Evolutionary conservation across 2,113 vertebrate species (phyloP).

Genomic region (Pungitius pungitius): DNA sequence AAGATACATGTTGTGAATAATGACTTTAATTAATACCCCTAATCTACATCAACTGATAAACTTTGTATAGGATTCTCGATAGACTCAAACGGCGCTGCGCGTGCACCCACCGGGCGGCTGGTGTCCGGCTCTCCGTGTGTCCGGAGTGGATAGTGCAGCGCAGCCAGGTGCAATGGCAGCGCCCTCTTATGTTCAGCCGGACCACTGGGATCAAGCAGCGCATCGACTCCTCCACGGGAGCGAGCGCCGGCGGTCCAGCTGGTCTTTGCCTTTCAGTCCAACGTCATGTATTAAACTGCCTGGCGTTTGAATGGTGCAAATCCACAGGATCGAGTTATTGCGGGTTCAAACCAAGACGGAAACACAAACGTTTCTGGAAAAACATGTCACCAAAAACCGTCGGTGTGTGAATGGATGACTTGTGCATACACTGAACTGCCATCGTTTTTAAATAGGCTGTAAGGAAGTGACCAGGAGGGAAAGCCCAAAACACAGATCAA

Average conservation of each 20-base stretch:
- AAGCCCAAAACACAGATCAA: slow-evolving; percentile 4
- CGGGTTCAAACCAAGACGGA: background rate
- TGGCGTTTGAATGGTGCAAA: slow-evolving; percentile 20
- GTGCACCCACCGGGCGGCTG: slow-evolving; percentile 40
- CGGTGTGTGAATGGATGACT: background rate
- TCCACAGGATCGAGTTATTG: background rate
- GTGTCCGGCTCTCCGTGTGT: slow-evolving; percentile 71
- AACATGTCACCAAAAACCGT: background rate
- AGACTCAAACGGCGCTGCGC: slow-evolving; percentile 23
- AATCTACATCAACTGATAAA: background rate
- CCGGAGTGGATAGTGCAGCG: slow-evolving; percentile 73
- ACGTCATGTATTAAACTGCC: slow-evolving; percentile 17
- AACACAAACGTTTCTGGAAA: slow-evolving; percentile 14
- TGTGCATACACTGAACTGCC: background rate
- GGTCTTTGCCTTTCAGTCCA: slow-evolving; percentile 24
- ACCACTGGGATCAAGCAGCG: slow-evolving; percentile 79
- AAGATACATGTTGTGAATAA: background rate
- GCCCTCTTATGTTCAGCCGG: slow-evolving; percentile 88
- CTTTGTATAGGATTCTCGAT: background rate
- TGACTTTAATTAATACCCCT: background rate
- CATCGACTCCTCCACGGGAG: slow-evolving; percentile 65
- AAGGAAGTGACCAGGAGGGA: background rate
- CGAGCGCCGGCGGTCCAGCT: slow-evolving; percentile 60
- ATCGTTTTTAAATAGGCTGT: background rate
- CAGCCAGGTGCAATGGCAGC: slow-evolving; percentile 87